These are phyloP conservation scores for Parnassius mnemosyne DNA, from an alignment of 2,888 invertebrate species.

Conservation along the genomic window DNA sequence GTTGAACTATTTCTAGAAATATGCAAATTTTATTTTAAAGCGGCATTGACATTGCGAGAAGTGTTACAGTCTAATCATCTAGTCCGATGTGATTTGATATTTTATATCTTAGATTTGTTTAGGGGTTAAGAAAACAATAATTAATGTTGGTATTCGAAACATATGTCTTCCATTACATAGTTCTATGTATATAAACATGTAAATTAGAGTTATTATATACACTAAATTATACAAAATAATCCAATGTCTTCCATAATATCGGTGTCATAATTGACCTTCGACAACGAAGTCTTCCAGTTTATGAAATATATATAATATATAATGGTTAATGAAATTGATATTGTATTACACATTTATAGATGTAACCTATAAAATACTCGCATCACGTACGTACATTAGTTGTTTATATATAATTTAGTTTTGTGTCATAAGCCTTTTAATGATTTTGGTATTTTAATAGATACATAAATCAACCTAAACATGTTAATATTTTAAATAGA, in stretches of 20 bases:
- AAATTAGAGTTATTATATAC: conserved; percentile 37
- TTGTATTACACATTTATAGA: conserved; percentile 20
- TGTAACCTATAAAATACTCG: conserved; percentile 10
- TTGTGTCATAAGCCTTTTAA: too few relatives aligned
- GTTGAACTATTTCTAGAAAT: conserved; percentile 77
- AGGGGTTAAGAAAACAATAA: conserved; percentile 31
- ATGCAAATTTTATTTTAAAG: conserved; percentile 35
- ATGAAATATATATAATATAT: conserved; percentile 27
- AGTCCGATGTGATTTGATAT: conserved; percentile 48
- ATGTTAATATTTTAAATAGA: too few relatives aligned
- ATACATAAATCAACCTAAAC: too few relatives aligned
- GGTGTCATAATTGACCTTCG: conserved; percentile 42
- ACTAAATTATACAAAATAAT: conserved; percentile 34
- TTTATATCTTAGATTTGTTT: conserved; percentile 35
- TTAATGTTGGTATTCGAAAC: conserved; percentile 34
- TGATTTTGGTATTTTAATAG: too few relatives aligned
- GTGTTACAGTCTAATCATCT: conserved; percentile 39
- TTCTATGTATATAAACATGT: conserved; percentile 34
- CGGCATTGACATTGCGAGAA: conserved; percentile 27
- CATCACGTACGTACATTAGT: conserved; percentile 14
- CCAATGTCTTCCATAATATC: conserved; percentile 59
- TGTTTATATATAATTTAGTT: not conserved
- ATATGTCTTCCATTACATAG: conserved; percentile 43
- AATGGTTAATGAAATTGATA: conserved; percentile 11
- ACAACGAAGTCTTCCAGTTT: conserved; percentile 76